Evolutionary conservation across 2,797 vertebrate species (phyloP).

Genomic region (Dicrostonyx torquatus): DNA sequence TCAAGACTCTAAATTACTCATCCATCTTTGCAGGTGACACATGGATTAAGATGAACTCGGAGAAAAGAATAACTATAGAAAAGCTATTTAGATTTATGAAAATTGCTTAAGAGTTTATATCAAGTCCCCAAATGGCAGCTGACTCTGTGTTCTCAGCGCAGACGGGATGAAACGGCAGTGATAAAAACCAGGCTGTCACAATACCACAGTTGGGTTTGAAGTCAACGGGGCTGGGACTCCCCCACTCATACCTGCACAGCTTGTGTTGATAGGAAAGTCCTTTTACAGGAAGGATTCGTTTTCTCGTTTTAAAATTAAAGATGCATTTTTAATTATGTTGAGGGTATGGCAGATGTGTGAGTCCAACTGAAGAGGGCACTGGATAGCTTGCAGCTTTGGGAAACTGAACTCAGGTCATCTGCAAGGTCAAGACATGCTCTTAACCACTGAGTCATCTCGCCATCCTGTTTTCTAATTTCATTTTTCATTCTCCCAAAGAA

Average conservation of each 20-base stretch:
- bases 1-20: conserved; percentile 76
- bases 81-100: conserved; percentile 76
- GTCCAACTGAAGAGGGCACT: not conserved
- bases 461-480: not conserved
- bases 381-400: not conserved
- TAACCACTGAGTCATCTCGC: not conserved
- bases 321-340: not conserved
- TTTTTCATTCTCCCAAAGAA: conserved; percentile 13
- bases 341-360: not conserved
- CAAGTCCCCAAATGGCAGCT: conserved; percentile 33
- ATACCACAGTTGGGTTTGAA: not conserved
- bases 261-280: not conserved
- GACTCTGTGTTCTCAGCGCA: conserved; percentile 15
- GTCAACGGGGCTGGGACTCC: not conserved
- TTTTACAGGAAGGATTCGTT: not conserved
- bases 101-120: conserved; percentile 23
- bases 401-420: not conserved
- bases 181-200: not conserved
- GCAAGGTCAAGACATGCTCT: too few relatives aligned
- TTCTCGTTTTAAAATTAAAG: not conserved
- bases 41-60: conserved; percentile 69
- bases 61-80: conserved; percentile 49
- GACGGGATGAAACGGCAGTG: not conserved
- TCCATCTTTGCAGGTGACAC: conserved; percentile 74
- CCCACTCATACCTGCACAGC: not conserved